Conservation (phyloP, 2,888 invertebrate genomes). For the Candidula unifasciata region DNA sequence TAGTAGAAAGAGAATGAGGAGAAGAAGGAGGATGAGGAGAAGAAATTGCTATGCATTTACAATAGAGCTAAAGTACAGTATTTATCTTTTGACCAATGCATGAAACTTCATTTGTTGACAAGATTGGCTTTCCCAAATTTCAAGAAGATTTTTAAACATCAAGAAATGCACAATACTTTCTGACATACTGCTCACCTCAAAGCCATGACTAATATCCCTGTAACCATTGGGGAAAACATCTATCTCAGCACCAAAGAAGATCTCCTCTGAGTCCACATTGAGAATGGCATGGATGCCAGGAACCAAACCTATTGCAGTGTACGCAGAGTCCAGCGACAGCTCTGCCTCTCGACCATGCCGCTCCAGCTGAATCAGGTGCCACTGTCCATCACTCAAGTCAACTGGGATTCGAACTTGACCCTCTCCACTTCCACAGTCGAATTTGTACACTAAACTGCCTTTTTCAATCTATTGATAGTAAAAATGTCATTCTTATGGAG, state of each 20-base stretch:
- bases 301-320: slow-evolving; percentile 84
- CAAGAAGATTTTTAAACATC: no score
- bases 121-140: no score
- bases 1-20: no score
- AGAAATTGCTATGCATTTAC: no score
- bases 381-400: slow-evolving; percentile 89
- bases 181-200: slow-evolving; percentile 80
- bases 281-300: slow-evolving; percentile 89
- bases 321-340: slow-evolving; percentile 87
- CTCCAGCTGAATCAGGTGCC: slow-evolving; percentile 89
- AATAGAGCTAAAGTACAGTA: no score
- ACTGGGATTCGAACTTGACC: slow-evolving; percentile 87
- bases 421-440: slow-evolving; percentile 94
- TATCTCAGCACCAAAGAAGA: slow-evolving; percentile 91
- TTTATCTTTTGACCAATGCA: no score
- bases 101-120: no score
- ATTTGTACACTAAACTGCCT: slow-evolving; percentile 91
- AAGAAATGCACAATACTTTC: not conserved
- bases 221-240: slow-evolving; percentile 66
- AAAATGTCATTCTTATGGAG: not conserved
- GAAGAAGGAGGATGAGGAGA: no score
- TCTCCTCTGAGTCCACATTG: slow-evolving; percentile 89
- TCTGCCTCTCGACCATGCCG: slow-evolving; percentile 87
- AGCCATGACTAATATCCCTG: slow-evolving; percentile 85
- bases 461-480: slow-evolving; percentile 82